These are phyloP conservation scores for Streptopelia turtur DNA, from an alignment of 2,797 vertebrate species.

Conservation along the genomic window DNA sequence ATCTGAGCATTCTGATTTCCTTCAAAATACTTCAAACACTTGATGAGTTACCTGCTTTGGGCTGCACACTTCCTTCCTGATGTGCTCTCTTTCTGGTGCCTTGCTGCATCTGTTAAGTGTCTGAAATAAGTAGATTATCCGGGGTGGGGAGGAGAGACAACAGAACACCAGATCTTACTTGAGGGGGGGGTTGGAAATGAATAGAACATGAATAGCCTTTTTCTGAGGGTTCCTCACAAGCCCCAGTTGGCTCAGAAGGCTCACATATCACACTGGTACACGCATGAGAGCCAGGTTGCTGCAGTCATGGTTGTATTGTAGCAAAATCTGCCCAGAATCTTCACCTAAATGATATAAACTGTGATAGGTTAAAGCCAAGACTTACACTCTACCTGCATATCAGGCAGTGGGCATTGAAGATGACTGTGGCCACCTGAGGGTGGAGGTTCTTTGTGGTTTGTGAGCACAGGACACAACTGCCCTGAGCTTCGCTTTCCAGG, in stretches of 20 bases:
- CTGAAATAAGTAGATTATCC: background rate
- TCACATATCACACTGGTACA: background rate
- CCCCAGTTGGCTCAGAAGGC: background rate
- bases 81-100: background rate
- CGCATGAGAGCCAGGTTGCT: background rate
- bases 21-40: background rate
- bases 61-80: background rate
- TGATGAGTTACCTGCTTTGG: background rate
- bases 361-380: background rate
- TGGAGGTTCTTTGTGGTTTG: background rate
- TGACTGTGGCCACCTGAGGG: fast-evolving
- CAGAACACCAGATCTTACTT: background rate
- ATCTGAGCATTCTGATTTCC: background rate
- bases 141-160: background rate
- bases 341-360: background rate
- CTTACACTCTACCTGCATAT: fast-evolving
- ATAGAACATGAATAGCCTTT: background rate
- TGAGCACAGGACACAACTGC: background rate
- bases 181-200: background rate
- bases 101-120: background rate
- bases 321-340: background rate
- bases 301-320: fast-evolving
- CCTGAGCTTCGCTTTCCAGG: background rate
- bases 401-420: background rate
- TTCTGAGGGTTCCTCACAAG: background rate